Conservation (phyloP, 2,113 vertebrate species). For the Ornithorhynchus anatinus region DNA sequence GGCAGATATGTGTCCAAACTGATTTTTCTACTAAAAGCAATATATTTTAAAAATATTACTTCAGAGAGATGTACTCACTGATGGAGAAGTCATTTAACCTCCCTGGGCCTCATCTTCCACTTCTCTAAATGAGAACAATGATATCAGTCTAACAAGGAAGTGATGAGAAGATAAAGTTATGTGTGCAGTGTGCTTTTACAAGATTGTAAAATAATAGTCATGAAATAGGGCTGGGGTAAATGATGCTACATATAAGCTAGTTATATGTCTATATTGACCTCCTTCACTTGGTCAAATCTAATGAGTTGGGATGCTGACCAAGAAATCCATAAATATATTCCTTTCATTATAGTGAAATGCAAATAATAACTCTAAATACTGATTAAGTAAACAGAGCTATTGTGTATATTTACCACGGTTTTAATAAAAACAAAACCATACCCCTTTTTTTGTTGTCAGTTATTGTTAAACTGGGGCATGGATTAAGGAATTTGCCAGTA, state of each 20-base stretch:
- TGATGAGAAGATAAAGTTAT: too few relatives aligned
- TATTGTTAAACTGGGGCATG: neutral
- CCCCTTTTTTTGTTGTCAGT: neutral
- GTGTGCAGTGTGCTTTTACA: too few relatives aligned
- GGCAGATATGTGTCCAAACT: too few relatives aligned
- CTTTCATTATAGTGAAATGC: neutral
- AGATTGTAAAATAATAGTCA: too few relatives aligned
- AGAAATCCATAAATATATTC: neutral
- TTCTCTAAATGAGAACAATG: too few relatives aligned
- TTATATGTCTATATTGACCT: neutral
- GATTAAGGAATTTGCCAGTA: neutral
- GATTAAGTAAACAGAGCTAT: constrained; percentile 10
- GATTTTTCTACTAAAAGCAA: too few relatives aligned
- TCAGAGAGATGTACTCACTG: too few relatives aligned
- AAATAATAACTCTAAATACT: neutral
- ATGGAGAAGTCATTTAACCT: too few relatives aligned
- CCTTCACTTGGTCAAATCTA: neutral
- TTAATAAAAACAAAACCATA: constrained; percentile 14
- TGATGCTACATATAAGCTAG: neutral
- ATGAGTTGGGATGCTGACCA: neutral
- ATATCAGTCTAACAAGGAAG: too few relatives aligned
- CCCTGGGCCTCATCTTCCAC: too few relatives aligned
- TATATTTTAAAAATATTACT: too few relatives aligned
- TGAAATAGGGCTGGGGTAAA: neutral
- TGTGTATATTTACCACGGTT: neutral